Conservation (phyloP, 2,888 invertebrate genomes). For the Leistus spinibarbis region DNA sequence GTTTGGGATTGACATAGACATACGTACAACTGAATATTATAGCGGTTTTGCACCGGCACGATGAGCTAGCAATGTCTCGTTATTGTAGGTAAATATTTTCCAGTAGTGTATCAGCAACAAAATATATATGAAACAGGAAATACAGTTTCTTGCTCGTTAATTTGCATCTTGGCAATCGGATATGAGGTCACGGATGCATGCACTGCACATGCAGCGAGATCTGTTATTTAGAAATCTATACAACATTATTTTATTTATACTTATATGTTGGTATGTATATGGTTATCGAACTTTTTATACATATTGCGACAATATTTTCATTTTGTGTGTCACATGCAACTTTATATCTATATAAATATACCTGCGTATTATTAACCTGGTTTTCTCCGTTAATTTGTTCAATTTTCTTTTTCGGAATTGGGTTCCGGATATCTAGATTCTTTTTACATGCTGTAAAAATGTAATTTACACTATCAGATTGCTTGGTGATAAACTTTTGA, state of each 20-base stretch:
- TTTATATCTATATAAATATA: neutral
- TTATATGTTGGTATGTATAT: neutral
- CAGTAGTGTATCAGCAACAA: neutral
- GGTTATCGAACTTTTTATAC: neutral
- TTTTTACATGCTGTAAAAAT: neutral
- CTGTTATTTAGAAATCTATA: neutral
- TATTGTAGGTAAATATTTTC: neutral
- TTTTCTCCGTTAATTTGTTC: constrained; percentile 16
- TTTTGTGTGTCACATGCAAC: constrained; percentile 3
- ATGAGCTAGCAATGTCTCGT: neutral
- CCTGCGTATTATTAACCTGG: constrained; percentile 10
- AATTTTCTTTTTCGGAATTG: constrained; percentile 16
- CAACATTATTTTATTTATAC: neutral
- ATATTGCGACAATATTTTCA: constrained; percentile 3
- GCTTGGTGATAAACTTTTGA: neutral
- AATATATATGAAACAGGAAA: neutral
- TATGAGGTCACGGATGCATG: neutral
- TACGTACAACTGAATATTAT: no score
- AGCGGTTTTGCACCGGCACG: no score
- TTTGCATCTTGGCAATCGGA: neutral
- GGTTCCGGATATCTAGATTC: constrained; percentile 11
- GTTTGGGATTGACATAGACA: no score
- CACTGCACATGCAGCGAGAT: neutral
- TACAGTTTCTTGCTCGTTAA: neutral
- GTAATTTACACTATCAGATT: neutral